phyloP scores from a whole-genome alignment of 2,888 invertebrate species.

The Sclerodermus sp. region DNA sequence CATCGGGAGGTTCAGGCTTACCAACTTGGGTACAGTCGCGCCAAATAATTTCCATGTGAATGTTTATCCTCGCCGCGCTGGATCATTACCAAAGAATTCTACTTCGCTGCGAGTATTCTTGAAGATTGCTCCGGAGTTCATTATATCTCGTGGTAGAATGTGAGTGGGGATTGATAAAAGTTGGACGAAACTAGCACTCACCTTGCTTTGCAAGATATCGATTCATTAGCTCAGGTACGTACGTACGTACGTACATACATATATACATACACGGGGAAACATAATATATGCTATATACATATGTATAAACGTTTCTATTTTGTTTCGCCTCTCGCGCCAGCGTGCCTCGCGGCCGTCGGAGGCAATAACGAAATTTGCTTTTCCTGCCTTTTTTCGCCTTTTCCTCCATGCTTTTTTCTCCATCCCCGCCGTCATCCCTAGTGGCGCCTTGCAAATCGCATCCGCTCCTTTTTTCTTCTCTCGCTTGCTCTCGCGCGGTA shows the following conservation, averaged over 20 bases:
- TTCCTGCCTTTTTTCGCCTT: not conserved
- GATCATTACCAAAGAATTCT: too few relatives aligned
- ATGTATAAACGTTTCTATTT: not conserved
- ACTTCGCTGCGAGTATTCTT: too few relatives aligned
- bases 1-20: slow-evolving; percentile 4
- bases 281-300: too few relatives aligned
- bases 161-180: too few relatives aligned
- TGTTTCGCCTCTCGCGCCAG: slow-evolving; percentile 12
- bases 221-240: not conserved
- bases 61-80: too few relatives aligned
- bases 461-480: slow-evolving; percentile 5
- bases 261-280: slow-evolving; percentile 1
- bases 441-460: slow-evolving; percentile 24
- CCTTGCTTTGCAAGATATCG: too few relatives aligned
- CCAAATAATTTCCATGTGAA: too few relatives aligned
- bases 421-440: not conserved
- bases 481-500: slow-evolving; percentile 12
- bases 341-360: slow-evolving; percentile 22
- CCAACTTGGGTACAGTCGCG: too few relatives aligned
- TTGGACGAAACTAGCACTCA: too few relatives aligned
- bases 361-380: slow-evolving; percentile 6
- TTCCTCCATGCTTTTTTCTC: not conserved
- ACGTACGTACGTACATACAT: slow-evolving; percentile 6
- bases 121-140: too few relatives aligned
- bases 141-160: too few relatives aligned